A percentile compares a stretch with the other conserved stretches of the same genome.
Conservation (phyloP, 2,113 vertebrate species). For the Nymphicus hollandicus region DNA sequence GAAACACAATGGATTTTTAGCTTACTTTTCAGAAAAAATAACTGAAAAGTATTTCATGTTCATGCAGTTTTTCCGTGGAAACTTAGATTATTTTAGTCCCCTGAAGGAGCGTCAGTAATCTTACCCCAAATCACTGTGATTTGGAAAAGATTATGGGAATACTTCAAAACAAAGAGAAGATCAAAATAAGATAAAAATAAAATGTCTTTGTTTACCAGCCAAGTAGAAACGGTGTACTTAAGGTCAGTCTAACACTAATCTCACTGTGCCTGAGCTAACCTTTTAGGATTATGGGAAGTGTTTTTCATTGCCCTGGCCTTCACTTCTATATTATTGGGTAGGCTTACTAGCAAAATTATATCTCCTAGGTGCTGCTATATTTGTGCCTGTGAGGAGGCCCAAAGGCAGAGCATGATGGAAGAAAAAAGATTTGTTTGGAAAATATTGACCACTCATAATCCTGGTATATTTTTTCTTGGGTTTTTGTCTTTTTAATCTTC, state of each 20-base stretch:
- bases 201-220: conserved; percentile 6
- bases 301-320: neutral
- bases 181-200: conserved; percentile 11
- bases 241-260: conserved; percentile 1
- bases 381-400: neutral
- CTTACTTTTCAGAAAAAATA: neutral
- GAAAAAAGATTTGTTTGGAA: neutral
- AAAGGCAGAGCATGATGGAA: neutral
- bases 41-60: neutral
- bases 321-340: neutral
- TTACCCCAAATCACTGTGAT: neutral
- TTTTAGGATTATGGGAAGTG: neutral
- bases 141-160: conserved; percentile 19
- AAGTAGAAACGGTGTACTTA: conserved; percentile 1
- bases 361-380: neutral
- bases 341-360: neutral
- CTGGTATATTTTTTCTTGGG: neutral
- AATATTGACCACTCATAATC: neutral
- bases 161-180: conserved; percentile 12
- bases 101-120: conserved; percentile 3
- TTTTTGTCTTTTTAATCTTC: neutral
- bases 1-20: neutral
- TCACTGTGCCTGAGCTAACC: neutral
- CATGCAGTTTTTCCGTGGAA: neutral
- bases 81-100: neutral